phyloP scores from a whole-genome alignment of 2,113 vertebrate genomes.

The Cervus canadensis region DNA sequence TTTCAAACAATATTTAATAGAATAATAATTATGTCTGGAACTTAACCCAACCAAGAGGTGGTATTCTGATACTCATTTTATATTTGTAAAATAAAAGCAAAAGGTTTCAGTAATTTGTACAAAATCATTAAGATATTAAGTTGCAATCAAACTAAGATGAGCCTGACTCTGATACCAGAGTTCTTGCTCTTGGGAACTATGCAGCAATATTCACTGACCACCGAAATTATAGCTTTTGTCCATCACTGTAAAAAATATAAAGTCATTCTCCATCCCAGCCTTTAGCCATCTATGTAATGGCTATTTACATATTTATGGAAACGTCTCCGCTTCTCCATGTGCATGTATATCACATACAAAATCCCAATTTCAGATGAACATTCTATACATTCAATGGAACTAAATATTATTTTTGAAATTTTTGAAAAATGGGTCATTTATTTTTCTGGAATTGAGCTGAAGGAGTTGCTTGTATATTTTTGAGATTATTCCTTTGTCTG shows the following conservation, averaged over 20 bases:
- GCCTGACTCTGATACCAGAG: background rate
- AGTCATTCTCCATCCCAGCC: background rate
- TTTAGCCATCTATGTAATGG: background rate
- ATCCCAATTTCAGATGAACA: background rate
- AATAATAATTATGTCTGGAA: background rate
- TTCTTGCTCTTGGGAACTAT: fast-evolving
- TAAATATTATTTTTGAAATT: background rate
- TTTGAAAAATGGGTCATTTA: background rate
- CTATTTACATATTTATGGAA: background rate
- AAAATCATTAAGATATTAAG: background rate
- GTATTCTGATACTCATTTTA: background rate
- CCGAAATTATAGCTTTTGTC: background rate
- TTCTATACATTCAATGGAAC: background rate
- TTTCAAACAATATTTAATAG: background rate
- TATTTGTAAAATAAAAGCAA: background rate
- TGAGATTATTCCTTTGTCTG: no score
- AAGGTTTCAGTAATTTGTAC: fast-evolving
- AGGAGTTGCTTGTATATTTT: no score
- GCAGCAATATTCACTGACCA: background rate
- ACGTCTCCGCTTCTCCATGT: fast-evolving
- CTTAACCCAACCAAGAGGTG: fast-evolving
- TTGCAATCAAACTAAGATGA: background rate
- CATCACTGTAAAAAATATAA: background rate
- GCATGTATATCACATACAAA: background rate
- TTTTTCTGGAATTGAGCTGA: no score